Evolutionary conservation across 2,888 invertebrate genomes (phyloP).

Genomic region (Luperina nickerlii): DNA sequence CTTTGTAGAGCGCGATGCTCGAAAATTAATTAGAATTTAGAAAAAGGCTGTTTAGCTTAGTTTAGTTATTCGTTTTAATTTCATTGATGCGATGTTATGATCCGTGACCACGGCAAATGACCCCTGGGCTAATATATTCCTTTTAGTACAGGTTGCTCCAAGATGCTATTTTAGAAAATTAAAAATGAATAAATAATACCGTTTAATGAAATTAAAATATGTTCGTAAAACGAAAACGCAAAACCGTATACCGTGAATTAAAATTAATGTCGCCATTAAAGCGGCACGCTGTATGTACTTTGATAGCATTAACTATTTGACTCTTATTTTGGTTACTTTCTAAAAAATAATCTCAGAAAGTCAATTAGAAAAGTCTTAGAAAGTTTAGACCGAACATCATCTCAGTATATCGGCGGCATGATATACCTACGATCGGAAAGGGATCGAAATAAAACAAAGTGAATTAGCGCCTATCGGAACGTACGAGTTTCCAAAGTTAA

Average conservation of each 20-base stretch:
- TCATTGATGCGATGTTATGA: background rate
- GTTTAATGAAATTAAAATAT: no score
- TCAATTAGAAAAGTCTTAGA: conserved; percentile 52
- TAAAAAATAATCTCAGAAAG: conserved; percentile 24
- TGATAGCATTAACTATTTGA: background rate
- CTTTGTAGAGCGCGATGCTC: no score
- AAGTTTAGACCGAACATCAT: conserved; percentile 59
- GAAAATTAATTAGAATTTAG: no score
- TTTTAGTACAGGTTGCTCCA: no score
- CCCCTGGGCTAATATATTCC: no score
- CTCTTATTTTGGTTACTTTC: background rate
- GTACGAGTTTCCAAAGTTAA: conserved; percentile 53
- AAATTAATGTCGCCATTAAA: background rate
- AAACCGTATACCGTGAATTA: background rate
- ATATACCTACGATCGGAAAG: conserved; percentile 48
- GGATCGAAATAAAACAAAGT: conserved; percentile 64
- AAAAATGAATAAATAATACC: background rate
- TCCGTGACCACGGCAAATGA: background rate
- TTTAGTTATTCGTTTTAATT: background rate
- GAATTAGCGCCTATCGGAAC: conserved; percentile 53
- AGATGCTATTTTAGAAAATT: background rate
- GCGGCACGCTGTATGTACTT: background rate
- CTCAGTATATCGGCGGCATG: conserved; percentile 47
- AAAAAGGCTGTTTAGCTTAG: no score
- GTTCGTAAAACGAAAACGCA: background rate